Evolutionary conservation across 2,797 vertebrate species (phyloP).

Genomic region (Pseudomugil gertrudae): DNA sequence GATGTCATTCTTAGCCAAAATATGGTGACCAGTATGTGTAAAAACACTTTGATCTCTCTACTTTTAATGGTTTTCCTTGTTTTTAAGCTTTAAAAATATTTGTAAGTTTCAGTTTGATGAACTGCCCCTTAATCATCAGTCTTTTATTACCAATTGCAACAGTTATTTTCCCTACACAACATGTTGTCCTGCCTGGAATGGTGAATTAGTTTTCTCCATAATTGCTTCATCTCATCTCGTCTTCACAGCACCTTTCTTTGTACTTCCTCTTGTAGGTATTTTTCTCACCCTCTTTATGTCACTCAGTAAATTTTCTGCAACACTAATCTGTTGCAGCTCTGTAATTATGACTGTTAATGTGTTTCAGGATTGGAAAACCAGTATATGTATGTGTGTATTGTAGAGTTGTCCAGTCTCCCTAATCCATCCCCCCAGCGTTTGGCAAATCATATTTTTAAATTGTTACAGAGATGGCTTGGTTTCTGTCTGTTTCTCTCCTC

Average conservation of each 20-base stretch:
- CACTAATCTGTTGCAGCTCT: conserved; percentile 73
- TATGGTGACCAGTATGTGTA: conserved; percentile 6
- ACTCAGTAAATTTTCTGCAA: conserved; percentile 58
- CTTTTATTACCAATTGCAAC: background rate
- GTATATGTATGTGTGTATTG: conserved; percentile 32
- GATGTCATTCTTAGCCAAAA: background rate
- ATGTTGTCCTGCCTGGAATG: conserved; percentile 10
- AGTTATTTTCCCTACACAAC: conserved; percentile 2
- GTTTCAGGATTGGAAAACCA: conserved; percentile 72
- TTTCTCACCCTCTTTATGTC: conserved; percentile 39
- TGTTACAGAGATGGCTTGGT: conserved; percentile 50
- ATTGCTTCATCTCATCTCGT: conserved; percentile 21
- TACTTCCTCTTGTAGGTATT: conserved; percentile 31
- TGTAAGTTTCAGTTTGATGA: conserved; percentile 8
- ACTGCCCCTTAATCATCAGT: background rate
- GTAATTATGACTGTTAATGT: conserved; percentile 78
- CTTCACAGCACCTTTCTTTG: conserved; percentile 1
- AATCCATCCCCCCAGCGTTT: conserved; percentile 59
- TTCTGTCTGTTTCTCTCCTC: conserved; percentile 25
- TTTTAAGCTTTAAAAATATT: conserved; percentile 10
- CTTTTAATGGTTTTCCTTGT: too few species aligned
- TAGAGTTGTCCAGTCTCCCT: conserved; percentile 46
- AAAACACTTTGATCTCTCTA: background rate
- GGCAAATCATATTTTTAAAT: conserved; percentile 61
- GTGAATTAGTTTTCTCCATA: conserved; percentile 12